phyloP scores from a whole-genome alignment of 2,888 invertebrate species.

The Nineta flava region DNA sequence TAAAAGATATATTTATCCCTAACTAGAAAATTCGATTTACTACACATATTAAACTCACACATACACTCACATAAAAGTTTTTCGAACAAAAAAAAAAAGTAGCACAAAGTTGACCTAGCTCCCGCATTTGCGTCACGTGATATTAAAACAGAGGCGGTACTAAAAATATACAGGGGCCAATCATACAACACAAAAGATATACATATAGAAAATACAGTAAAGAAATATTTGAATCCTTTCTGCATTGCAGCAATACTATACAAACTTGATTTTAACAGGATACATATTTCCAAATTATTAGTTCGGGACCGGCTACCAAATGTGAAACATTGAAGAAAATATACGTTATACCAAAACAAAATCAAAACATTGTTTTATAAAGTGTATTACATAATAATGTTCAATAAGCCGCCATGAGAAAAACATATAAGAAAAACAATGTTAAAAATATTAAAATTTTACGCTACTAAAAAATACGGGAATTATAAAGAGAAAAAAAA shows the following conservation, averaged over 20 bases:
- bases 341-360: background rate
- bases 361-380: no score
- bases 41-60: background rate
- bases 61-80: background rate
- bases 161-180: background rate
- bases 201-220: background rate
- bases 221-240: background rate
- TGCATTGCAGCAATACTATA: background rate
- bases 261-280: background rate
- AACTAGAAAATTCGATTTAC: no score
- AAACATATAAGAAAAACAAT: no score
- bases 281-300: background rate
- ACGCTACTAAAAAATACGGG: no score
- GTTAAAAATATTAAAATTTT: no score
- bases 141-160: background rate
- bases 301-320: background rate
- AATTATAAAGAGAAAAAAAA: no score
- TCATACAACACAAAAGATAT: background rate
- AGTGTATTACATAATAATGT: no score
- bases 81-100: background rate
- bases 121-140: background rate
- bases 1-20: no score
- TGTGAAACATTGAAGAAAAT: background rate
- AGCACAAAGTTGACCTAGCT: background rate
- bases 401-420: no score